Evolutionary conservation across 2,888 invertebrate genomes (phyloP).

Genomic region (Busseola fusca): DNA sequence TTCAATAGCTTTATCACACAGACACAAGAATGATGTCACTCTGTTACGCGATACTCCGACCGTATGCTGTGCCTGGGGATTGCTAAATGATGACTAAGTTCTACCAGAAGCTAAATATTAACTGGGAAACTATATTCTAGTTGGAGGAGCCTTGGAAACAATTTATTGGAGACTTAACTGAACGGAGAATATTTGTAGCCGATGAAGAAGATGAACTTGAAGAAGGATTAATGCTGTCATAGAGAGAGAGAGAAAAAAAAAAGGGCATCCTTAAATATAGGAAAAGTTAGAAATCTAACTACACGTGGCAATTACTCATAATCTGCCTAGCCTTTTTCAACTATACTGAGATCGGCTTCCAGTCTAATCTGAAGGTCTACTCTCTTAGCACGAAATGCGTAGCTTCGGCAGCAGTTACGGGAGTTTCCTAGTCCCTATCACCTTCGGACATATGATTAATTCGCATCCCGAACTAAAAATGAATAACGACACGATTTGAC

Average conservation of each 20-base stretch:
- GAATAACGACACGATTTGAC: background rate
- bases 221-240: background rate
- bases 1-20: constrained; percentile 50
- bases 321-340: background rate
- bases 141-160: background rate
- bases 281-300: background rate
- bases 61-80: constrained; percentile 24
- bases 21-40: constrained; percentile 49
- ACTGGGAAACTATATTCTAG: background rate
- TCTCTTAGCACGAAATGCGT: background rate
- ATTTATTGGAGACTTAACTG: background rate
- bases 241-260: too few species aligned
- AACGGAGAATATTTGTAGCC: background rate
- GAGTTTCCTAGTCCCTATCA: background rate
- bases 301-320: background rate
- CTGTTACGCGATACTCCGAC: constrained; percentile 39
- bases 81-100: constrained; percentile 56
- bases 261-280: background rate
- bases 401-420: background rate
- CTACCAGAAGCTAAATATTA: constrained; percentile 8
- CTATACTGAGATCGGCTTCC: background rate
- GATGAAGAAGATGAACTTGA: background rate
- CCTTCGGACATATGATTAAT: background rate
- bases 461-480: background rate
- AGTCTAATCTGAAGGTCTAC: background rate